phyloP scores from a whole-genome alignment of 2,113 vertebrate species.

The Atherinomorus stipes region DNA sequence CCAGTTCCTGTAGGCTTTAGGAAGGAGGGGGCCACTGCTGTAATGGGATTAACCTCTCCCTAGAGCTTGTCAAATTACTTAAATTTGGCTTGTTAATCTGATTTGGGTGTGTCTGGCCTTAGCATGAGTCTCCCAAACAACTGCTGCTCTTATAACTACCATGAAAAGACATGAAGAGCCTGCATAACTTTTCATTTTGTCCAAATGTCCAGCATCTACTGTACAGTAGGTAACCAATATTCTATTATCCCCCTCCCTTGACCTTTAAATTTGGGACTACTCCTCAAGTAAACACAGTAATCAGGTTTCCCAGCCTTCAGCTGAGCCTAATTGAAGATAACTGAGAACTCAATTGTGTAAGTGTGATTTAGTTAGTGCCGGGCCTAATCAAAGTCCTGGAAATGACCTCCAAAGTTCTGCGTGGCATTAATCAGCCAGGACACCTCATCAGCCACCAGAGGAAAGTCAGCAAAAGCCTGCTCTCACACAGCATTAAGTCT shows the following conservation, averaged over 20 bases:
- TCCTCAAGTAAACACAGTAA: slow-evolving; percentile 69
- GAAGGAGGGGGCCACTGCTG: slow-evolving; percentile 27
- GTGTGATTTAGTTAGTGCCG: slow-evolving; percentile 76
- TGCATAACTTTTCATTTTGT: slow-evolving; percentile 66
- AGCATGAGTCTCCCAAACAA: slow-evolving; percentile 56
- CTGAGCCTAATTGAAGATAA: slow-evolving; percentile 70
- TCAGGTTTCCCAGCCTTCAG: slow-evolving; percentile 65
- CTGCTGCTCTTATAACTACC: slow-evolving; percentile 31
- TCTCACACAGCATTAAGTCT: slow-evolving; percentile 41
- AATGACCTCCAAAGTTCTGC: slow-evolving; percentile 74
- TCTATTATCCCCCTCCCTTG: slow-evolving; percentile 38
- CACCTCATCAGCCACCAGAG: slow-evolving; percentile 73
- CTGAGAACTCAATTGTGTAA: slow-evolving; percentile 72
- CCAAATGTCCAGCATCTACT: slow-evolving; percentile 39
- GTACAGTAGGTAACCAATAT: slow-evolving; percentile 55
- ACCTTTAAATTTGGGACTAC: slow-evolving; percentile 63
- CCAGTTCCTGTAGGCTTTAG: slow-evolving; percentile 52
- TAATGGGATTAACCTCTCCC: slow-evolving; percentile 73
- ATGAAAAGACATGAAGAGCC: slow-evolving; percentile 38
- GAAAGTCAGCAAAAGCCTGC: slow-evolving; percentile 42
- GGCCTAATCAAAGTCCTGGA: slow-evolving; percentile 78
- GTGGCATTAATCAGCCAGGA: slow-evolving; percentile 71
- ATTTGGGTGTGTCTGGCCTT: slow-evolving; percentile 70
- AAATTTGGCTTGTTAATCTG: slow-evolving; percentile 66
- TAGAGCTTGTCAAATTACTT: slow-evolving; percentile 49